These are phyloP conservation scores for Peromyscus nudipes DNA, from an alignment of 2,797 vertebrate species.

Conservation along the genomic window DNA sequence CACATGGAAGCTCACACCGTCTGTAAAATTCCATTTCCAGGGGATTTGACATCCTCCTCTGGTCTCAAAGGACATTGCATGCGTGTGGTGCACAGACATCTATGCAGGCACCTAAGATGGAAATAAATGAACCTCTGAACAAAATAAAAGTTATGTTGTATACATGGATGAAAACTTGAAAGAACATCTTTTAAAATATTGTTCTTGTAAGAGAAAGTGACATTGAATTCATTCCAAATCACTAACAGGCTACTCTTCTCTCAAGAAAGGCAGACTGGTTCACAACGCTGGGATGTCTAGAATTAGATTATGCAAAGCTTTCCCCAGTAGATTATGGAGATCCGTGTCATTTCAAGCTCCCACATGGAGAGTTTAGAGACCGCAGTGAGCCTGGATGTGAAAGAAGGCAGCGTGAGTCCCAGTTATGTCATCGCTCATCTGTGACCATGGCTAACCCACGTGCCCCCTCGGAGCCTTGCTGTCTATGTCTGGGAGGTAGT, in stretches of 20 bases:
- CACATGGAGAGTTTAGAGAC: not conserved
- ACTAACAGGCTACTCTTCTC: not conserved
- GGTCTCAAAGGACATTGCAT: not conserved
- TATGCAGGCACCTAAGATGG: not conserved
- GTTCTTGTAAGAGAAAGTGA: not conserved
- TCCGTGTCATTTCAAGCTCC: not conserved
- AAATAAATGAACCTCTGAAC: not conserved
- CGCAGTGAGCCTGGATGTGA: too few species aligned
- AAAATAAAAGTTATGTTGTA: not conserved
- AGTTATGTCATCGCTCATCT: not conserved
- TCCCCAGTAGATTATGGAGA: not conserved
- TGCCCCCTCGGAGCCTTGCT: not conserved
- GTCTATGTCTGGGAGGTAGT: not conserved
- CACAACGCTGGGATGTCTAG: not conserved
- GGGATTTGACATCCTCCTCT: not conserved
- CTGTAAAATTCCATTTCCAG: not conserved
- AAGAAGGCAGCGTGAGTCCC: fast-evolving
- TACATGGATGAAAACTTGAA: not conserved
- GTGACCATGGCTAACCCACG: not conserved
- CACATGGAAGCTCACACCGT: not conserved
- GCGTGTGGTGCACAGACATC: too few species aligned
- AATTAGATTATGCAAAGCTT: not conserved
- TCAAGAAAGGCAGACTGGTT: not conserved
- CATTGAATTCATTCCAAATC: not conserved
- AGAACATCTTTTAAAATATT: not conserved